Base-by-base conservation (phyloP, 2,797 vertebrate species). In the Hapalemur alaotrensis region DNA sequence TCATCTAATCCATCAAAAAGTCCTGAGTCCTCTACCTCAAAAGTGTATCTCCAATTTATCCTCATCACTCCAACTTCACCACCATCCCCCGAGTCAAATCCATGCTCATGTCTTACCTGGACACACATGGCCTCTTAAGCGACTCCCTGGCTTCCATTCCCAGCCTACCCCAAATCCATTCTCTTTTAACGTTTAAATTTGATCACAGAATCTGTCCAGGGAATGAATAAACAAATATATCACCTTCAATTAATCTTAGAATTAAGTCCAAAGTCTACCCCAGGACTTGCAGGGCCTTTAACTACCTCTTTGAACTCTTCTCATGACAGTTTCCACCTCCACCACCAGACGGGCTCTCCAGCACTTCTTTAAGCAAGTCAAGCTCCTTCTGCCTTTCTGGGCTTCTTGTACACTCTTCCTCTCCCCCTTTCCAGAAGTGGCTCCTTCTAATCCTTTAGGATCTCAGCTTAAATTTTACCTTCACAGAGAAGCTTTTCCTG, bases 151-250 rank as follows among this genome's bases (percentile, higher is more conserved):
- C 22, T 70, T 76, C 76, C 69, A n/a, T 61, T 52, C 52, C 3
- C 6, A 65, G 25, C 3, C 15, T 3, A 13, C 25, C n/a, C 15
- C 1, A 89, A 30, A 59, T 30, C 59, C 35, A 38, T 70, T 73
- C 43, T 67, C 38, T 81, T 93, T 52, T 52, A 94, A 86, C 22
- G 70, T 59, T 93, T 41, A 79, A 57, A 78, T 76, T 52, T 11
- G 3, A 85, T 67, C 38, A 89, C 0, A 4, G 43, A 50, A 67
- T 54, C 32, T 59, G 23, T 30, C 63, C 87, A 80, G 46, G 14
- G 25, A 94, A 14, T 52, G 30, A 85, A 87, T 59, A 41, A 92
- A 63, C 61, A 69, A 65, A 43, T 1, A 87, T 79, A 32, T 52
- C 30, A 48, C 20, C 14, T 79, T 65, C 43, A 73, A 13, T 48